These are phyloP conservation scores for Chloropsis cyanopogon DNA, from an alignment of 2,113 vertebrate genomes.

Conservation along the genomic window DNA sequence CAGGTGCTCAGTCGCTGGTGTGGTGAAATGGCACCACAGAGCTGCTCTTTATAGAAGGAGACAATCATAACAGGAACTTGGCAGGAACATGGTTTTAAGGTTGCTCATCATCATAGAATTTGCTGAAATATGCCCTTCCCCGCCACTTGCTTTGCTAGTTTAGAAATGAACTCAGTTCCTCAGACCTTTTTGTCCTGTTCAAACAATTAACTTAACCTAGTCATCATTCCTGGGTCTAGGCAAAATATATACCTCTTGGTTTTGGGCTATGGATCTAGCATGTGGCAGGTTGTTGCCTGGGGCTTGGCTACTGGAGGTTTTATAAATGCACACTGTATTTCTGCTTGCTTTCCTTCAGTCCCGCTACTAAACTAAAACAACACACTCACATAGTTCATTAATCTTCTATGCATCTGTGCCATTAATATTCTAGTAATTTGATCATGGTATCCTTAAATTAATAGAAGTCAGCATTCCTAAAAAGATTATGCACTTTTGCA, in stretches of 20 bases:
- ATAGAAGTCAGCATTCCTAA: constrained; percentile 4
- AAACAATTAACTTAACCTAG: background rate
- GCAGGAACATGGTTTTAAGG: background rate
- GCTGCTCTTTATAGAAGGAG: background rate
- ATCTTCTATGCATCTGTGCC: background rate
- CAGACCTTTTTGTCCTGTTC: background rate
- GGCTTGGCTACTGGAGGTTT: background rate
- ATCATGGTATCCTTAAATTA: constrained; percentile 5
- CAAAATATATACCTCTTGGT: background rate
- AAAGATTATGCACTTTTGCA: background rate
- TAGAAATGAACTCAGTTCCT: background rate
- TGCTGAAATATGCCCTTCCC: background rate
- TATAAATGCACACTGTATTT: background rate
- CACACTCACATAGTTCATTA: background rate
- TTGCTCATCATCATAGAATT: background rate
- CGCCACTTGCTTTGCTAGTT: background rate
- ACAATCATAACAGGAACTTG: background rate
- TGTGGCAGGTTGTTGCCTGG: no score
- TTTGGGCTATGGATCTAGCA: background rate
- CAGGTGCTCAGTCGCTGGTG: background rate
- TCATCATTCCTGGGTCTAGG: background rate
- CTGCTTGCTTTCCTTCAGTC: background rate
- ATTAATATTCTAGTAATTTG: constrained; percentile 6
- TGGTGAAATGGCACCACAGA: background rate
- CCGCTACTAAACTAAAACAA: background rate